Evolutionary conservation across 1,140 invertebrate species (phyloP), one percentile per base, ranked within the genome.

Genomic region (Coptotermes formosanus): DNA sequence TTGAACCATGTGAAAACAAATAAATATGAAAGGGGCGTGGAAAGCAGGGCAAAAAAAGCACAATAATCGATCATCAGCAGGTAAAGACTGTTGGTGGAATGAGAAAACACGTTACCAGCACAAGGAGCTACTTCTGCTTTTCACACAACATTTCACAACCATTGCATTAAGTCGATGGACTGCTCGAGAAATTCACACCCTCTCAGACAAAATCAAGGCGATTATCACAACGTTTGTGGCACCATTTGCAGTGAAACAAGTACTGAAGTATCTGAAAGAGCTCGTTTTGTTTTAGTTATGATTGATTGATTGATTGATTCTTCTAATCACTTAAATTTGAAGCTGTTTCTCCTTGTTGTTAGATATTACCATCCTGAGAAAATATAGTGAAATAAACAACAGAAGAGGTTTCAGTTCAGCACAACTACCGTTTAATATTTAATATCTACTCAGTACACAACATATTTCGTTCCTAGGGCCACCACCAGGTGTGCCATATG

Each of bases 111-210:
- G 4, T 38, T 38, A 19, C 3, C 55, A 59, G 55, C 2, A 6
- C 14, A 59, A 59, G 30, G 19, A 82, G 25, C 82, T 19, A 44
- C 25, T 2, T 32, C 38, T 7, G 30, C 88, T 32, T 89, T 87
- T 84, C 89, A 89, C 69, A 89, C 87, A 9, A 87, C 87, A 30
- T 86, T 87, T 38, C 87, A 89, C 87, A 87, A 88, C 82, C 81
- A 87, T 12, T 88, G 87, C 81, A 89, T 89, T 82, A 88, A 87
- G 45, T 89, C 88, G 7, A 88, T 85, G 86, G 87, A 88, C 85
- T 89, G 88, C 87, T 88, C 87, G 82, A 81, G 59, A 89, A 88
- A 86, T 86, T 88, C 75, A 87, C 48, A 69, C 81, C 52, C 52
- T 84, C 85, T 21, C 64, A 84, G 69, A 89, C 52, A 89, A 89